Evolutionary conservation across 2,888 invertebrate genomes (phyloP).

Genomic region (Phania funesta): DNA sequence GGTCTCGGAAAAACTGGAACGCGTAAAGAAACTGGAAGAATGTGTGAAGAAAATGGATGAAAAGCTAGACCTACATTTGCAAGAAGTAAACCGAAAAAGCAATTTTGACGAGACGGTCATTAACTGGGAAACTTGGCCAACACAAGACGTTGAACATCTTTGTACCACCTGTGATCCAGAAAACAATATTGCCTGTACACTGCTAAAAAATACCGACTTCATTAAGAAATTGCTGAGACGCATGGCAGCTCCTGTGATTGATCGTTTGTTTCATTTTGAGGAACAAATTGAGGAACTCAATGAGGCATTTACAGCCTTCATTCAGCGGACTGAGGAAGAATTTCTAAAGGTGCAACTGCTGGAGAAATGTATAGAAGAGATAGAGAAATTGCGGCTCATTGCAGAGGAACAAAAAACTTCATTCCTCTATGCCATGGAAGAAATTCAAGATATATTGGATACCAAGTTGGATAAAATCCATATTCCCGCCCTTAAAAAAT

Average conservation of each 20-base stretch:
- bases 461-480: constrained; percentile 78
- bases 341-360: constrained; percentile 73
- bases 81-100: constrained; percentile 70
- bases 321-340: constrained; percentile 71
- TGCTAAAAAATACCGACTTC: constrained; percentile 74
- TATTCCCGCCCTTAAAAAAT: constrained; percentile 77
- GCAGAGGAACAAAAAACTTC: constrained; percentile 70
- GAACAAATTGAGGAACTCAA: constrained; percentile 71
- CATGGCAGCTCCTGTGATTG: constrained; percentile 73
- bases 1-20: constrained; percentile 69
- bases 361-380: constrained; percentile 74
- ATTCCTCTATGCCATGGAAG: constrained; percentile 76
- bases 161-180: constrained; percentile 75
- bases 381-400: constrained; percentile 70
- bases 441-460: constrained; percentile 79
- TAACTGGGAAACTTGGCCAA: constrained; percentile 69
- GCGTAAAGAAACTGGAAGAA: constrained; percentile 70
- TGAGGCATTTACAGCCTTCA: constrained; percentile 70
- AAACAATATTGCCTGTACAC: constrained; percentile 74
- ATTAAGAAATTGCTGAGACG: constrained; percentile 75
- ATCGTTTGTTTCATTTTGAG: constrained; percentile 72
- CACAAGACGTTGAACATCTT: constrained; percentile 74
- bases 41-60: constrained; percentile 69
- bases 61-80: constrained; percentile 72
- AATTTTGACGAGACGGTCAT: constrained; percentile 64